Base-by-base conservation (phyloP, 1,140 invertebrate genomes). In the Camponotus floridanus region DNA sequence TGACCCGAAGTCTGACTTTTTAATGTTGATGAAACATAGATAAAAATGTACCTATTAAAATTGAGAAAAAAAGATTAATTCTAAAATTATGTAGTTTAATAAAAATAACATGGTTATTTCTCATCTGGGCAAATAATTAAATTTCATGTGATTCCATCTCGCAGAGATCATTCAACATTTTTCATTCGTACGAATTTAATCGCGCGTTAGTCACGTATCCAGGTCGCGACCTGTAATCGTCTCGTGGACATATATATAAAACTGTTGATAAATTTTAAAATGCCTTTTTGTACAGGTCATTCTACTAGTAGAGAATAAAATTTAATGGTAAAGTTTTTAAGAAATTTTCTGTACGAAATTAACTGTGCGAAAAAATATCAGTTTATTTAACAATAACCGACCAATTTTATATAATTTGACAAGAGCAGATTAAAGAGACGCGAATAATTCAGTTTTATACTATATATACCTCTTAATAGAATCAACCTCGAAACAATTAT, bases 101-200 rank as follows among this genome's bases (percentile, higher is more conserved):
- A 85, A 87, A 89, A 78, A 84, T 59, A 88, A 81, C 76, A 86
- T 45, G 42, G 18, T 73, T 71, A 51, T 64, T 74, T 86, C 51
- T 59, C 11, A 48, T 13, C 26, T 55, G 4, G 26, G 48, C 11
- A 31, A 55, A 33, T 31, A 88, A 65, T 87, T 88, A 55, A 86
- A 65, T 87, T 88, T 79, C 80, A 36, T 26, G 26, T 51, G 31
- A 15, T 15, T 65, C 13, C 67, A n/a, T 26, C 74, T 85, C 18
- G 7, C 48, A 26, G 48, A 26, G 48, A 33, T 61, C 31, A 31
- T 13, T 3, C 21, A 71, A 68, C 71, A 61, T 88, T 59, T 48
- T 64, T 45, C 71, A 26, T n/a, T 45, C 3, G 68, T 83, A 18
- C 15, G 45, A 86, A 57, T 73, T 73, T 42, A 26, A 87, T 76